Conservation (phyloP, 1,140 invertebrate species). For the Hypothenemus hampei region DNA sequence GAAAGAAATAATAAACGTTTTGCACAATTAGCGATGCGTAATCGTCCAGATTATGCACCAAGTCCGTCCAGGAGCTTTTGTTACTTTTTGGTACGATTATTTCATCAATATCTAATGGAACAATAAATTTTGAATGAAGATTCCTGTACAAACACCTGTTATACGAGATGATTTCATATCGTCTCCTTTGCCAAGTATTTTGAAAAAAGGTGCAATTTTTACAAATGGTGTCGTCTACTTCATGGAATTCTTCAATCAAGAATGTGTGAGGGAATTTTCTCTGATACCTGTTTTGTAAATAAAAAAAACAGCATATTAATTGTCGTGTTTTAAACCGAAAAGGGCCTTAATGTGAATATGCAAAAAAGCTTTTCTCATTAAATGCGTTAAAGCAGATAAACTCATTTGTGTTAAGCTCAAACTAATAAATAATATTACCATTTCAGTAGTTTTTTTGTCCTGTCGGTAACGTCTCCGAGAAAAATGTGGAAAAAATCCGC, state of each 20-base stretch:
- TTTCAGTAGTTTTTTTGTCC: constrained; percentile 51
- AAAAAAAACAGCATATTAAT: neutral
- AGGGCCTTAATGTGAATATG: neutral
- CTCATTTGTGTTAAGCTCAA: too few relatives aligned
- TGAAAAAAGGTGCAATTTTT: constrained; percentile 3
- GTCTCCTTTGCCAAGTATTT: constrained; percentile 60
- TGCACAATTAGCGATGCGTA: constrained; percentile 58
- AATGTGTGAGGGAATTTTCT: neutral
- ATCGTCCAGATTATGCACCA: constrained; percentile 47
- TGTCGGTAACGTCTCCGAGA: constrained; percentile 53
- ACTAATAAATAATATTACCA: constrained; percentile 45
- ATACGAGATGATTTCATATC: constrained; percentile 67
- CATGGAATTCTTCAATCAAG: constrained; percentile 1
- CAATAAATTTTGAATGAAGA: constrained; percentile 55
- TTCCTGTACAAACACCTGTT: constrained; percentile 72
- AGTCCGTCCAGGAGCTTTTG: constrained; percentile 52
- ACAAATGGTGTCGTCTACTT: neutral
- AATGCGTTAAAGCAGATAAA: too few relatives aligned
- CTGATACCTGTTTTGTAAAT: constrained; percentile 23
- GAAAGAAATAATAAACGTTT: constrained; percentile 59
- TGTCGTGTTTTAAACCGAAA: neutral
- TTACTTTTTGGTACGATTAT: constrained; percentile 58
- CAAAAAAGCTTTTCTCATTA: neutral
- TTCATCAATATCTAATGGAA: constrained; percentile 69
- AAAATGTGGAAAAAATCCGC: constrained; percentile 62